These are phyloP conservation scores for Porites lutea DNA, from an alignment of 64 coral and sea anemone genomes.

Conservation along the genomic window DNA sequence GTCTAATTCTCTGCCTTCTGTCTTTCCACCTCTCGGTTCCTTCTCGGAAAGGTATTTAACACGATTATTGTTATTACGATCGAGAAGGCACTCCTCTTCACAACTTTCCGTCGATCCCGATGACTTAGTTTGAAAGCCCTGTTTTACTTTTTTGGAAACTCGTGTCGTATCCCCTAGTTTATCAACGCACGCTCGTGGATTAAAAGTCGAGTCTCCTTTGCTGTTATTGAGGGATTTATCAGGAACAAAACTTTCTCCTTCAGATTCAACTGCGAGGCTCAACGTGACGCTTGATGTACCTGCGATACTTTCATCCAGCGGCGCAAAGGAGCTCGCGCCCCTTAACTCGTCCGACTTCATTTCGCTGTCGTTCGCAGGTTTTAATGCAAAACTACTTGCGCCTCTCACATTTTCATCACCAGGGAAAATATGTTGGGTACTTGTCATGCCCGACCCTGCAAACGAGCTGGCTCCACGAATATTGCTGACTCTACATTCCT, in stretches of 20 bases:
- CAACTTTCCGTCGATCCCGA: neutral
- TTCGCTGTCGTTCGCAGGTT: neutral
- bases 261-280: slow-evolving; percentile 64
- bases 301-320: slow-evolving; percentile 11
- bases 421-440: neutral
- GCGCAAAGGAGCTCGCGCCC: slow-evolving; percentile 51
- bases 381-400: slow-evolving; percentile 4
- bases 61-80: neutral
- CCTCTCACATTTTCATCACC: neutral
- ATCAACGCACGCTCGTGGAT: neutral
- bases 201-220: neutral
- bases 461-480: slow-evolving; percentile 54
- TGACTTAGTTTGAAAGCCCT: neutral
- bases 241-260: slow-evolving; percentile 2
- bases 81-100: neutral
- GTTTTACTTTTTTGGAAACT: neutral
- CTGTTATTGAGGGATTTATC: neutral
- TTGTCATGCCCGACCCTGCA: neutral
- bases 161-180: neutral
- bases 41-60: neutral
- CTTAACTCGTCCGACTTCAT: neutral
- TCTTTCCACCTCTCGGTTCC: neutral
- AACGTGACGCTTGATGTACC: slow-evolving; percentile 61
- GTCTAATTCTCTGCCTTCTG: neutral
- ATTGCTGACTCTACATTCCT: neutral